Percentiles rank a stretch among this genome's conserved stretches.
Evolutionary conservation across 2,888 invertebrate species (phyloP).

Genomic region (Andrena marginata): DNA sequence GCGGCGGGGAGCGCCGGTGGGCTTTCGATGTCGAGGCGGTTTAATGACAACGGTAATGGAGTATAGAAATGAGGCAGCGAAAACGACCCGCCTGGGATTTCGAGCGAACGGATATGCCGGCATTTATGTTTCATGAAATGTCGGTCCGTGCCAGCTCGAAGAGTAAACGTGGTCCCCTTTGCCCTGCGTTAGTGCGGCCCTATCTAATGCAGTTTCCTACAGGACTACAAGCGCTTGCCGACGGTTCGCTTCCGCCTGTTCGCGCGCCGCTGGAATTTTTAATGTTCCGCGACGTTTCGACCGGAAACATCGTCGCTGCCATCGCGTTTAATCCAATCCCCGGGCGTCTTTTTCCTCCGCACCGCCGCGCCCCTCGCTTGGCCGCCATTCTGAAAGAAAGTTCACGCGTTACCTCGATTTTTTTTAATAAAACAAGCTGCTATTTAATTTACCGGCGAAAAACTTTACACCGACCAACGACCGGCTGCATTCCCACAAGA

Average conservation of each 20-base stretch:
- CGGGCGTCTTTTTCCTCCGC: neutral
- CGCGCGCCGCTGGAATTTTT: conserved; percentile 18
- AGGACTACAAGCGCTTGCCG: conserved; percentile 38
- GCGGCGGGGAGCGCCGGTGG: neutral
- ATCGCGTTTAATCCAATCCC: conserved; percentile 11
- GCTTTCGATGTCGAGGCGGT: conserved; percentile 33
- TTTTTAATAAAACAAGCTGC: conserved; percentile 31
- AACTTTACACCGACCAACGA: neutral
- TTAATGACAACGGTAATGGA: conserved; percentile 59
- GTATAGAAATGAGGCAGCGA: conserved; percentile 52
- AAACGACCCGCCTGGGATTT: conserved; percentile 59
- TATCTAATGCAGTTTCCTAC: conserved; percentile 62
- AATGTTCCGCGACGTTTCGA: conserved; percentile 7
- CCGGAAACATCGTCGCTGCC: neutral
- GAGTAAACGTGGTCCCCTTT: conserved; percentile 50
- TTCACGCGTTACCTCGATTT: too few species aligned
- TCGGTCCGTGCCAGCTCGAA: conserved; percentile 43
- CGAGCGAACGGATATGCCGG: conserved; percentile 55
- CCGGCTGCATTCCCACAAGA: conserved; percentile 1
- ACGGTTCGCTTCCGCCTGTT: conserved; percentile 12
- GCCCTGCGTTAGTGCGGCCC: conserved; percentile 39
- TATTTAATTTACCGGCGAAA: conserved; percentile 4
- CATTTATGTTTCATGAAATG: conserved; percentile 64
- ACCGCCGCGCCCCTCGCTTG: neutral
- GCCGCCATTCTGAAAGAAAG: too few species aligned